A percentile compares a stretch with the other conserved stretches of the same genome.
Evolutionary conservation across 2,797 vertebrate species (phyloP).

Genomic region (Delichon dasypus): DNA sequence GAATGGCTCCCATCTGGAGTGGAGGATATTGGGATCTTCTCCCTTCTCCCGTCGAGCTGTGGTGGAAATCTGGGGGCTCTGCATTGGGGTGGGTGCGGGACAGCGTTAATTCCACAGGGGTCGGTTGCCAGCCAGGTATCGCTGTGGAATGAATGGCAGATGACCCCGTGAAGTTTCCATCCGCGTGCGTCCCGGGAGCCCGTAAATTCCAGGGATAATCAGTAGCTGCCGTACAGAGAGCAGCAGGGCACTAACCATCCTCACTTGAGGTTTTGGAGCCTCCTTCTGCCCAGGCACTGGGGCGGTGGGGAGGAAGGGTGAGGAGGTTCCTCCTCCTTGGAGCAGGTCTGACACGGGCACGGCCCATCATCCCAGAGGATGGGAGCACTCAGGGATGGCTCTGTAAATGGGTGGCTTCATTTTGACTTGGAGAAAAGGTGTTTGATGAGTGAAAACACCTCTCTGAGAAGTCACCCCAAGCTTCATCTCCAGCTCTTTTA

Average conservation of each 20-base stretch:
- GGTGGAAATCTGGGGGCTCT: not conserved
- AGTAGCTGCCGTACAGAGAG: slow-evolving; percentile 55
- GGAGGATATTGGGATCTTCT: not conserved
- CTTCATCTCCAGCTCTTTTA: not conserved
- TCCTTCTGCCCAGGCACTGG: not conserved
- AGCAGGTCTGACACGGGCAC: not conserved
- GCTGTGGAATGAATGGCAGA: slow-evolving; percentile 40
- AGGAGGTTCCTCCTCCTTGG: not conserved
- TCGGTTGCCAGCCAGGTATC: not conserved
- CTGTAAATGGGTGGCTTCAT: fast-evolving
- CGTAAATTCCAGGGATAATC: slow-evolving; percentile 70
- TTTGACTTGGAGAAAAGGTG: not conserved
- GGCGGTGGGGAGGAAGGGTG: not conserved
- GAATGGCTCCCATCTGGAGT: not conserved
- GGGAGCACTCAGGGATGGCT: fast-evolving
- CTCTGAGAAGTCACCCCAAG: not conserved
- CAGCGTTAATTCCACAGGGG: fast-evolving
- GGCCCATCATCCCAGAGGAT: not conserved
- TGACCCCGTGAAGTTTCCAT: slow-evolving; percentile 60
- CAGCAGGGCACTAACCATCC: slow-evolving; percentile 17
- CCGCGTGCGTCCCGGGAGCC: slow-evolving; percentile 55
- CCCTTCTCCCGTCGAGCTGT: not conserved
- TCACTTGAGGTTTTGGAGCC: not conserved
- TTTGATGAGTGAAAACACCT: not conserved
- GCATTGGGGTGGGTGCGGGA: not conserved